Conservation (phyloP, 2,113 vertebrate species). For the Rynchops niger region DNA sequence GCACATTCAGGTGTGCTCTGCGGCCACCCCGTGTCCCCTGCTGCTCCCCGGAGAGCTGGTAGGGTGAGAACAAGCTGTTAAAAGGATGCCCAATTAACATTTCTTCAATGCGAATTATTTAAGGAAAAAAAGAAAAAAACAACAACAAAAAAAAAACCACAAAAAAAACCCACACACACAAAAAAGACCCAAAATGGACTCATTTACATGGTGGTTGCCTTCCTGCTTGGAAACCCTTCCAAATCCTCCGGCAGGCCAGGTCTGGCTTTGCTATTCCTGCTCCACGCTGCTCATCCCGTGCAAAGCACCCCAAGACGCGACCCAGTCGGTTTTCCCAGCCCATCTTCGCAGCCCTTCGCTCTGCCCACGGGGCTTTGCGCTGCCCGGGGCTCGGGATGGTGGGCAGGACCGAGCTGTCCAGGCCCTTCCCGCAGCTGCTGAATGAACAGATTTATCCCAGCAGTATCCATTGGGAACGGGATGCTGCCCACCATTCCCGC, state of each 20-base stretch:
- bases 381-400: fast-evolving
- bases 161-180: no score
- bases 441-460: background rate
- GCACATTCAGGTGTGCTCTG: background rate
- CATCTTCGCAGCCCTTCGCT: no score
- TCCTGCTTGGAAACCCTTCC: background rate
- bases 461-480: fast-evolving
- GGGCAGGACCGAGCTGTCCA: background rate
- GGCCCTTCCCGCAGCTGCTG: no score
- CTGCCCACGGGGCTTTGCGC: no score
- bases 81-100: constrained; percentile 18
- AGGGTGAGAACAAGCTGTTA: background rate
- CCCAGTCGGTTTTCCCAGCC: background rate
- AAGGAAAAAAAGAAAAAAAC: background rate
- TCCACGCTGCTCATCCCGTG: background rate
- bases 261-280: background rate
- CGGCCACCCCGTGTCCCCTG: background rate
- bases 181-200: background rate
- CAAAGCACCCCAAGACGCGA: background rate
- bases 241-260: background rate
- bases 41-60: background rate
- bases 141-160: no score
- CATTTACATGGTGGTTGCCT: fast-evolving
- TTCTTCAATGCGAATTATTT: background rate
- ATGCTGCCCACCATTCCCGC: background rate